Percentiles rank a stretch among this genome's conserved stretches.
Evolutionary conservation across 1,140 invertebrate genomes (phyloP).

Genomic region (Trialeurodes vaporariorum): DNA sequence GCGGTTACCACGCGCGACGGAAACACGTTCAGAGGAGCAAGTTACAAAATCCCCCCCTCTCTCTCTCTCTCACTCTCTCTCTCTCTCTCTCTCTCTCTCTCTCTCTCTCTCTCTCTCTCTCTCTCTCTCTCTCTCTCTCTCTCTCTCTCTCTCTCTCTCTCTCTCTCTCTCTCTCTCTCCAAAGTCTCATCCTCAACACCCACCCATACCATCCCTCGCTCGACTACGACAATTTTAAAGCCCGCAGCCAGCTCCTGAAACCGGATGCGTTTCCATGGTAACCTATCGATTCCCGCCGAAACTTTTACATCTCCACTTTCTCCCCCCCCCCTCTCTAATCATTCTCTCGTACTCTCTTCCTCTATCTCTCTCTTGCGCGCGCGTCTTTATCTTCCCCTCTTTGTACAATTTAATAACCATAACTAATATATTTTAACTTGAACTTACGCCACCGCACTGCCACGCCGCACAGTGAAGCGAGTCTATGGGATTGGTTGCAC

Average conservation of each 20-base stretch:
- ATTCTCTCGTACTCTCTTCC: too few relatives aligned
- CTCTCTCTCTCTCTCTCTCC: neutral
- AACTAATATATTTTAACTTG: neutral
- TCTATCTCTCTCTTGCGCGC: neutral
- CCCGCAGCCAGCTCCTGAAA: neutral
- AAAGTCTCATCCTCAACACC: too few relatives aligned
- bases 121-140: neutral
- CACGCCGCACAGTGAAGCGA: too few relatives aligned
- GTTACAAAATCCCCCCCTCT: neutral
- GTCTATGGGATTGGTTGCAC: too few relatives aligned
- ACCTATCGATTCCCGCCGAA: neutral
- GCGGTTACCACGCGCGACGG: neutral
- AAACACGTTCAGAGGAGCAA: neutral
- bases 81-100: neutral
- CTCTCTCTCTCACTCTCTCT: neutral
- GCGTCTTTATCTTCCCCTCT: neutral
- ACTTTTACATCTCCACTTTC: neutral
- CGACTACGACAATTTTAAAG: too few relatives aligned
- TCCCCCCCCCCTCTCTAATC: neutral
- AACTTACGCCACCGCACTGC: neutral
- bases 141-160: neutral
- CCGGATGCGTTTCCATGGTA: neutral
- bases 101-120: neutral
- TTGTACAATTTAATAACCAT: neutral
- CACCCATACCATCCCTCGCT: neutral